A percentile compares a stretch with the other conserved stretches of the same genome.
Evolutionary conservation across 2,888 invertebrate genomes (phyloP).

Genomic region (Ornithoptera alexandrae): DNA sequence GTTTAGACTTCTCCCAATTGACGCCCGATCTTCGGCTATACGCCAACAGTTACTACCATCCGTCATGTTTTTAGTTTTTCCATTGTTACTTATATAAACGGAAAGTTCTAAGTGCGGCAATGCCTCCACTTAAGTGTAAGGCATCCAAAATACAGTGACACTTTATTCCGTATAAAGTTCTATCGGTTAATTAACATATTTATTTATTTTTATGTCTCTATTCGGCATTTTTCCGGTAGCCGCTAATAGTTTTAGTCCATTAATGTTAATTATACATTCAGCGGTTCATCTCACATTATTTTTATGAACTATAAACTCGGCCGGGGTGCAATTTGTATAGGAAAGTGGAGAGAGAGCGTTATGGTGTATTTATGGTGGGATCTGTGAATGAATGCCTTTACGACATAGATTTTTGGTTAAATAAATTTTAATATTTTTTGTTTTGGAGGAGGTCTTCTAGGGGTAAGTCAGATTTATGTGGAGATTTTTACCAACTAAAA

Average conservation of each 20-base stretch:
- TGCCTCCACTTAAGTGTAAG: constrained; percentile 51
- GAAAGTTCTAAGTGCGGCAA: neutral
- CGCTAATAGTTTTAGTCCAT: constrained; percentile 75
- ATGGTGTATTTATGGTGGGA: constrained; percentile 45
- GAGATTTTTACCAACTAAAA: too few species aligned
- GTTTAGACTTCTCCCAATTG: too few species aligned
- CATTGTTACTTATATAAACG: neutral
- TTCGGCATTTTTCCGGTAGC: constrained; percentile 76
- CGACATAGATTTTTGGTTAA: neutral
- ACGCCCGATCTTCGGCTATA: too few species aligned
- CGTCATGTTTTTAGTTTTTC: too few species aligned
- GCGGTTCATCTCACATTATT: constrained; percentile 70
- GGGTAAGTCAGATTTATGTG: too few species aligned
- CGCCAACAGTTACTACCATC: too few species aligned
- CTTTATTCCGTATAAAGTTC: constrained; percentile 66
- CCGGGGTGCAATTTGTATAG: constrained; percentile 72
- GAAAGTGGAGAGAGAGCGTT: constrained; percentile 53
- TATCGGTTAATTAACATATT: constrained; percentile 72
- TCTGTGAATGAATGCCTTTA: constrained; percentile 30
- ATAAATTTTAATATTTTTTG: too few species aligned
- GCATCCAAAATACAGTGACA: constrained; percentile 49
- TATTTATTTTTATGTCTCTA: constrained; percentile 79
- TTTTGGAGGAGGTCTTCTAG: too few species aligned
- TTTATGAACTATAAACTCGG: constrained; percentile 70
- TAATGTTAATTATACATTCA: constrained; percentile 76